These are phyloP conservation scores for Syngnathus scovelli DNA, from an alignment of 2,113 vertebrate species.

Conservation along the genomic window DNA sequence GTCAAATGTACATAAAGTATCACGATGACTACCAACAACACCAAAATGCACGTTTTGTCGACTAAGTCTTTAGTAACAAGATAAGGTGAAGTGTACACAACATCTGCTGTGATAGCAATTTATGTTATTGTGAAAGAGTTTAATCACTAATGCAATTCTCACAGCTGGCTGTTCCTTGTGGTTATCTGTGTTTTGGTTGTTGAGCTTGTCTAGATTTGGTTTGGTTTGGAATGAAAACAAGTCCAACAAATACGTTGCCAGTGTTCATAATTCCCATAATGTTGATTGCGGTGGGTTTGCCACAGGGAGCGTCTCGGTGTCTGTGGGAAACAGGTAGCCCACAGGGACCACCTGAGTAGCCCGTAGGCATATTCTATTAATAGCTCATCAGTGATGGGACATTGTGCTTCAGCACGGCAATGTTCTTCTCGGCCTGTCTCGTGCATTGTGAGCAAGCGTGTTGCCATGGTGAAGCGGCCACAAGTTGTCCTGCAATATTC, in stretches of 20 bases:
- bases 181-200: slow-evolving; percentile 22
- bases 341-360: neutral
- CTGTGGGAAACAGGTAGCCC: neutral
- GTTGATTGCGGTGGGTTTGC: neutral
- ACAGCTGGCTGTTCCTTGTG: slow-evolving; percentile 13
- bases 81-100: slow-evolving; percentile 17
- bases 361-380: neutral
- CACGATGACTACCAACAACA: neutral
- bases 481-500: too few relatives aligned
- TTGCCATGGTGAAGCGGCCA: too few relatives aligned
- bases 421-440: too few relatives aligned
- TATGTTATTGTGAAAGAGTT: neutral
- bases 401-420: neutral
- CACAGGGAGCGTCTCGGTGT: neutral
- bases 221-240: slow-evolving; percentile 40
- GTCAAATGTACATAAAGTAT: neutral
- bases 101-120: slow-evolving; percentile 25
- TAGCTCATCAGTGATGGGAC: neutral
- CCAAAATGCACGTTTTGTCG: neutral
- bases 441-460: too few relatives aligned
- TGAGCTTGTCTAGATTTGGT: slow-evolving; percentile 13
- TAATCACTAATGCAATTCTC: neutral
- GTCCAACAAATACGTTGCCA: slow-evolving; percentile 6
- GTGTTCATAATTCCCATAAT: slow-evolving; percentile 6
- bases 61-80: neutral